These are phyloP conservation scores for Gerris lacustris DNA, from an alignment of 2,888 invertebrate species.

Conservation along the genomic window DNA sequence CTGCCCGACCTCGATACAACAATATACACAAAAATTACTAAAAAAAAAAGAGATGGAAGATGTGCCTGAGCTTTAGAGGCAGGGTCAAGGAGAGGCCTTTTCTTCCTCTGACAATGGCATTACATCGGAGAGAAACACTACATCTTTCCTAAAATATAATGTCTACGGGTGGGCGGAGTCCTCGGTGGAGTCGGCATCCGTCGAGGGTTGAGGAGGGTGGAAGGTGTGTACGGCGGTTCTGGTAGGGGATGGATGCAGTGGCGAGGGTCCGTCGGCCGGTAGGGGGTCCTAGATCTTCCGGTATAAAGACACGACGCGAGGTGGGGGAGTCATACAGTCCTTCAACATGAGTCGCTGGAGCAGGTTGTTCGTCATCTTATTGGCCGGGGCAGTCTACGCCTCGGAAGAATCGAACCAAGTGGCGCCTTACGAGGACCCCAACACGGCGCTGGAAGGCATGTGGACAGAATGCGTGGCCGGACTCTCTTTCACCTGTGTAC, in stretches of 20 bases:
- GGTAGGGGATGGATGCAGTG: not conserved
- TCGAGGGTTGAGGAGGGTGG: too few species aligned
- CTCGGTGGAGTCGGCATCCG: too few species aligned
- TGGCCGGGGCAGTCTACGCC: not conserved
- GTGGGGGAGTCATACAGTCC: not conserved
- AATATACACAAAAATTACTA: too few species aligned
- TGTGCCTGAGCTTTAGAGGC: too few species aligned
- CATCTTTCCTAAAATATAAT: too few species aligned
- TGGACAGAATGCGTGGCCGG: slow-evolving; percentile 45
- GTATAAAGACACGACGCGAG: not conserved
- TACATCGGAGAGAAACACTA: too few species aligned
- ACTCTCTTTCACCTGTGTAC: slow-evolving; percentile 46
- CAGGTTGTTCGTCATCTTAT: not conserved
- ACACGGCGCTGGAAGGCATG: slow-evolving; percentile 40
- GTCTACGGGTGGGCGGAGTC: too few species aligned
- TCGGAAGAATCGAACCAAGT: slow-evolving; percentile 6
- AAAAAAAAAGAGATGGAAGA: too few species aligned
- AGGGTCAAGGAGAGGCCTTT: too few species aligned
- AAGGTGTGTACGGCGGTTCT: too few species aligned
- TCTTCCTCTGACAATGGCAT: too few species aligned
- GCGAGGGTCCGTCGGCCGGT: not conserved
- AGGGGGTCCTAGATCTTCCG: not conserved
- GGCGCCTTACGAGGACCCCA: slow-evolving; percentile 29
- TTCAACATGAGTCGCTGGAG: not conserved
- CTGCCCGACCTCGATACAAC: too few species aligned